phyloP scores from a whole-genome alignment of 2,797 vertebrate genomes.

The Tiaroga cobitis region DNA sequence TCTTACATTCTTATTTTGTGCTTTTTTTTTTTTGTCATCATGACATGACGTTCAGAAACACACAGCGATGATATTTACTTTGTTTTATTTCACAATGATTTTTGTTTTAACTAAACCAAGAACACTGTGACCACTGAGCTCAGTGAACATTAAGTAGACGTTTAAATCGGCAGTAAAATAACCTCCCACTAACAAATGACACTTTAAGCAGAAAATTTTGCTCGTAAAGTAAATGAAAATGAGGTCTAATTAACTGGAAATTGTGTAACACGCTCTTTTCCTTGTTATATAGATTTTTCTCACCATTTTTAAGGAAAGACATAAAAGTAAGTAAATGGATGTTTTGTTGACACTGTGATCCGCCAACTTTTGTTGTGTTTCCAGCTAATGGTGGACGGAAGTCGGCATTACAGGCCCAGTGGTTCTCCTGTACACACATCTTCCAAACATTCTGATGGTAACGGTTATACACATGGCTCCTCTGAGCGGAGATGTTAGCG shows the following conservation, averaged over 20 bases:
- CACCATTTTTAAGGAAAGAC: neutral
- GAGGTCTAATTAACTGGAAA: conserved; percentile 19
- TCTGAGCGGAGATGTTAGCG: conserved; percentile 19
- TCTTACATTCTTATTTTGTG: neutral
- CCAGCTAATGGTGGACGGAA: neutral
- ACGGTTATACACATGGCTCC: neutral
- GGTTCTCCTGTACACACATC: neutral
- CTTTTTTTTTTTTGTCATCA: neutral
- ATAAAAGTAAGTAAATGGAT: neutral
- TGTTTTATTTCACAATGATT: neutral
- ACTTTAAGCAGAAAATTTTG: neutral
- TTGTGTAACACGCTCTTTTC: neutral
- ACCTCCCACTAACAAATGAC: conserved; percentile 5
- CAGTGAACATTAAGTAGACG: neutral
- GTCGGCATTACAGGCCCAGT: neutral
- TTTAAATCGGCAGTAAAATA: conserved; percentile 25
- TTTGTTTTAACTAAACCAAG: conserved; percentile 6
- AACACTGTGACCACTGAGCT: neutral
- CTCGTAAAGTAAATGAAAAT: conserved; percentile 22
- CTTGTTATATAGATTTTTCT: conserved; percentile 18
- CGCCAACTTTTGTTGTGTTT: neutral
- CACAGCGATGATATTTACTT: neutral
- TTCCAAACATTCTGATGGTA: conserved; percentile 3
- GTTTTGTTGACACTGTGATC: neutral
- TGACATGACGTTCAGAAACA: neutral